phyloP scores from a whole-genome alignment of 2,888 invertebrate species.

The Pristionchus mayeri region DNA sequence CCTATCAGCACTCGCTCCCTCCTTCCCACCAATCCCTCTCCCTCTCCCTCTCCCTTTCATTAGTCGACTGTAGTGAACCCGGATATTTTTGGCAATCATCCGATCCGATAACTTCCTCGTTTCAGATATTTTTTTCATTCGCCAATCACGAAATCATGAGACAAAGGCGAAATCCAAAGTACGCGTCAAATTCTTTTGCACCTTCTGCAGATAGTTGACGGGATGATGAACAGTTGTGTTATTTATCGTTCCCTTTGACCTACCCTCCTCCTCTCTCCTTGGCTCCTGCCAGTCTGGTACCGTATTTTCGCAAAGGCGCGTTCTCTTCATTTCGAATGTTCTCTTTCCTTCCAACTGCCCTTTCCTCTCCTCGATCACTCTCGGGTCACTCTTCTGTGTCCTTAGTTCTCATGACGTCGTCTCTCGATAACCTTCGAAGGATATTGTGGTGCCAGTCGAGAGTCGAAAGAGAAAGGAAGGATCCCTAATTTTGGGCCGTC shows the following conservation, averaged over 20 bases:
- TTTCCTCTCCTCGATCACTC: background rate
- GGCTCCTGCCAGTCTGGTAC: background rate
- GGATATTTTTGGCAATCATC: background rate
- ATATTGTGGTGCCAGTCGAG: background rate
- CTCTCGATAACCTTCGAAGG: constrained; percentile 27
- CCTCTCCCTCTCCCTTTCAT: background rate
- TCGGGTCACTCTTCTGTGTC: background rate
- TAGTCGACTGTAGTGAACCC: background rate
- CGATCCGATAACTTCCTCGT: background rate
- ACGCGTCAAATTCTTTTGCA: background rate
- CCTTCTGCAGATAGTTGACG: background rate
- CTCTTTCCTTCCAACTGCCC: background rate
- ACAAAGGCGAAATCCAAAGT: constrained; percentile 6
- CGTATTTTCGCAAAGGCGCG: background rate
- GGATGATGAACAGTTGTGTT: background rate
- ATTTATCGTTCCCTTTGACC: background rate
- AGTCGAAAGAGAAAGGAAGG: background rate
- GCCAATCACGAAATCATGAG: too few relatives aligned
- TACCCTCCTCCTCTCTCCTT: background rate
- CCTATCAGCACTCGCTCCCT: background rate
- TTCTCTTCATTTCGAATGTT: background rate
- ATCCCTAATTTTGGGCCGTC: constrained; percentile 12
- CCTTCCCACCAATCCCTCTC: too few relatives aligned
- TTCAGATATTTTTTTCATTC: background rate
- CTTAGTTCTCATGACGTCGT: constrained; percentile 4